Base-by-base conservation (phyloP, 2,888 invertebrate species). In the Agrenia bidenticulata region DNA sequence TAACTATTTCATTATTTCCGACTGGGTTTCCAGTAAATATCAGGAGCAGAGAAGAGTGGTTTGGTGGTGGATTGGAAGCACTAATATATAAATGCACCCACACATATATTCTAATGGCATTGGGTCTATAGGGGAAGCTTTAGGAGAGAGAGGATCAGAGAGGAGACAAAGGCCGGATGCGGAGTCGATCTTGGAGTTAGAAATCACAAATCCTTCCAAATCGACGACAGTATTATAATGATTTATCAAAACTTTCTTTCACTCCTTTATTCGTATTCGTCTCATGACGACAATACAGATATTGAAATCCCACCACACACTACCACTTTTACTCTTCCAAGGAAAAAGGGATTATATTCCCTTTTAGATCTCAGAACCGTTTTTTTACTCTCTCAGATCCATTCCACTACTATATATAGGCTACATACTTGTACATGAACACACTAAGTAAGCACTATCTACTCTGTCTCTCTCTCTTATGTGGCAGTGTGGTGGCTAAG, bases 191-290 rank as follows among this genome's bases (percentile, higher is more conserved):
- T 65, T 49, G 27, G 56, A 57, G 57, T 49, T 67, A 63, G 45
- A 70, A 72, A 71, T 71, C 68, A 66, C 72, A 73, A 73, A 73
- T 73, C 73, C 72, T 73, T 70, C 72, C 70, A 73, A 73, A 71
- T 73, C 72, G 72, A 71, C 70, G 72, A 73, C 73, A 75, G 73
- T 66, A 73, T 73, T 75, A 75, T 75, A 73, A 75, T 75, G 75
- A 75, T 75, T 75, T 75, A 75, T 75, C 75, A 75, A 73, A 73
- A 73, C 69, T 69, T 72, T 71, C 71, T 73, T 70, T 70, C 61
- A 42, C 42, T 56, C 53, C 51, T 64, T 62, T 50, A 61, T 67
- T 62, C 61, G 65, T 63, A 55, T 69, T 49, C 45, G 24, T 23
- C 63, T 65, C 41, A 42, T 61, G 60, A 70, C 58, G 68, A 49